Evolutionary conservation across 2,113 vertebrate species (phyloP), one percentile per base, ranked within the genome.

Genomic region (Orthonyx spaldingii): DNA sequence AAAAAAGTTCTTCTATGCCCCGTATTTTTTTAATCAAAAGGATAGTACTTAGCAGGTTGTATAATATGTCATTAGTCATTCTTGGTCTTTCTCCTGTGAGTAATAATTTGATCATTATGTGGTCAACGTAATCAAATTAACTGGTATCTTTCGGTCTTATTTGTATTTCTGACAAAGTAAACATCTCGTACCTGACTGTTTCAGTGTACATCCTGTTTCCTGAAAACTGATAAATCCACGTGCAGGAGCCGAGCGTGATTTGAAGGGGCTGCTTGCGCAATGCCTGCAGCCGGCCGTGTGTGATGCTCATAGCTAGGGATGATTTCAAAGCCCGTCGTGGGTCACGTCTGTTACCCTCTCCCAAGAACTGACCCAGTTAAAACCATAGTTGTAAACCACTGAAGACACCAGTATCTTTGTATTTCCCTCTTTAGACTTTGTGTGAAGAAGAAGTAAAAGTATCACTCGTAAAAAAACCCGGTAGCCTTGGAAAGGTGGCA

Each of bases 41-140:
- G 95, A 88, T 96, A 91, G 96, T 85, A 74, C 86, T 94, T 89
- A 89, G 60, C 92, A 96, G 65, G 72, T 97, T 97, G 96, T 97
- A 91, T 97, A 97, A 96, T 84, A 6, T 61, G 39, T 89, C 69
- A 32, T 96, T 96, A 92, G 96, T 96, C 92, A 93, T 53, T 92
- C 87, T 71, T 53, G n/a, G 89, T 87, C 81, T 93, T 95, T 95
- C 87, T 93, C 69, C 16, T 89, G 59, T 95, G 97, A 95, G 83
- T 95, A 95, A 95, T 56, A 65, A 53, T 86, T 90, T 81, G 78
- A 78, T 96, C 77, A 68, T 87, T 82, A 66, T 69, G 80, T 55
- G 74, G 83, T 72, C 71, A 85, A 47, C 27, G 5, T 81, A 87
- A 94, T 90, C 75, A 52, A 79, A 79, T 92, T 82, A 70, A 68